These are phyloP conservation scores for Drosophila bipectinata DNA, from an alignment of 1,140 invertebrate genomes.

Conservation along the genomic window DNA sequence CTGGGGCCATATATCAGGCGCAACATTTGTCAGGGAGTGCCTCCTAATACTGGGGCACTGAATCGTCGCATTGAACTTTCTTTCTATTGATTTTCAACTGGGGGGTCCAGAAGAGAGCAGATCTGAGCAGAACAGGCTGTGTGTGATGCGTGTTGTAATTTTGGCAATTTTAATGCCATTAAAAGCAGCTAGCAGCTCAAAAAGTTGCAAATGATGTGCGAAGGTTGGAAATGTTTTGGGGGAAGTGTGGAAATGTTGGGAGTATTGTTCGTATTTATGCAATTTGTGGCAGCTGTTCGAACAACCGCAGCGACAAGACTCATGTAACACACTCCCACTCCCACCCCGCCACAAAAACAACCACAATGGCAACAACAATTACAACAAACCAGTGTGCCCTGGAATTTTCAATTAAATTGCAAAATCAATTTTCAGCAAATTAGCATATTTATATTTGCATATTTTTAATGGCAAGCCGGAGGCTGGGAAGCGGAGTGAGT, in stretches of 20 bases:
- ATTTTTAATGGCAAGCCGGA: conserved; percentile 48
- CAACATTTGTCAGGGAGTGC: conserved; percentile 63
- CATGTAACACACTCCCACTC: conserved; percentile 29
- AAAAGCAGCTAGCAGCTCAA: conserved; percentile 67
- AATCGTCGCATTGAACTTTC: conserved; percentile 49
- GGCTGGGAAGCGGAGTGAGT: not conserved
- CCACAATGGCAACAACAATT: conserved; percentile 35
- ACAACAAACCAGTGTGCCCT: conserved; percentile 21
- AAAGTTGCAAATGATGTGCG: conserved; percentile 78
- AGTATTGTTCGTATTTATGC: conserved; percentile 71
- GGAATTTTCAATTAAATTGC: conserved; percentile 79
- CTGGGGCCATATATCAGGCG: conserved; percentile 67
- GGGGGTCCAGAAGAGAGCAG: not conserved
- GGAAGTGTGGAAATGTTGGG: conserved; percentile 51
- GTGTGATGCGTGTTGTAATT: conserved; percentile 66
- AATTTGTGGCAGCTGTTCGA: conserved; percentile 79
- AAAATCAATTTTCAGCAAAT: conserved; percentile 79
- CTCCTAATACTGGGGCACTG: conserved; percentile 22
- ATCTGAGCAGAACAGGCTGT: not conserved
- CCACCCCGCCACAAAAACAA: conserved; percentile 22
- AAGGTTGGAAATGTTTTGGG: conserved; percentile 29
- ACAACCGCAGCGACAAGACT: conserved; percentile 60
- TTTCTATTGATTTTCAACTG: conserved; percentile 70
- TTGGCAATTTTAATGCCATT: conserved; percentile 79
- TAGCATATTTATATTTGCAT: conserved; percentile 81